A percentile compares a stretch with the other conserved stretches of the same genome.
phyloP scores from a whole-genome alignment of 2,113 vertebrate species.

The Oryzias celebensis region DNA sequence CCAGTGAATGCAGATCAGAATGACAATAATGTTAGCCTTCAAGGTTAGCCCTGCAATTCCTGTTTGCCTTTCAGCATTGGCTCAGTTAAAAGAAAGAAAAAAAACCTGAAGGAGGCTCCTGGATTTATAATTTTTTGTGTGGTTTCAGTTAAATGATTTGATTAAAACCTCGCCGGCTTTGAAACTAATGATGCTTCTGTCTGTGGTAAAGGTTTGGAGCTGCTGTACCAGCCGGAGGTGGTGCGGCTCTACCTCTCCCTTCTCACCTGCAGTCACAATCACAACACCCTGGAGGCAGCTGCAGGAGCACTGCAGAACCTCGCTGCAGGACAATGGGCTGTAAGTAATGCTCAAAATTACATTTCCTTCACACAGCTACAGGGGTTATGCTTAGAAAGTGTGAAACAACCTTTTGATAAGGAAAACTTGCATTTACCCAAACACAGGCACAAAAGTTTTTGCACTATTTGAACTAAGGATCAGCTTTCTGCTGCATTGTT shows the following conservation, averaged over 20 bases:
- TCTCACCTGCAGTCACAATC: constrained; percentile 94
- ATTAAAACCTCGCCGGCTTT: not conserved
- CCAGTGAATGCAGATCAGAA: constrained; percentile 61
- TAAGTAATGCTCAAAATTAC: constrained; percentile 55
- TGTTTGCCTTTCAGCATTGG: constrained; percentile 39
- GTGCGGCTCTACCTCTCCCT: constrained; percentile 94
- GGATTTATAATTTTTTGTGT: constrained; percentile 13
- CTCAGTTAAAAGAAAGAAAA: constrained; percentile 18
- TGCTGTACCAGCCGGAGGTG: constrained; percentile 96
- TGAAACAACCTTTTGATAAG: not conserved
- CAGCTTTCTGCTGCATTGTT: too few species aligned
- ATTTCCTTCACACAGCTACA: constrained; percentile 6
- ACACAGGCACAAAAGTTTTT: not conserved
- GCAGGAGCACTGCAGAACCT: constrained; percentile 96
- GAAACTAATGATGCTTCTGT: constrained; percentile 2
- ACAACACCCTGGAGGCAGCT: constrained; percentile 95
- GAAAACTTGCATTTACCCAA: constrained; percentile 1
- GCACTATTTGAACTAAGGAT: not conserved
- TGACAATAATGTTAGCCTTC: constrained; percentile 52
- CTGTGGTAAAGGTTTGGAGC: constrained; percentile 84
- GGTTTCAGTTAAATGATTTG: constrained; percentile 20
- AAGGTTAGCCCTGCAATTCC: constrained; percentile 48
- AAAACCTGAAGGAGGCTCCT: constrained; percentile 25
- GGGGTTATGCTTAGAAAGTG: not conserved
- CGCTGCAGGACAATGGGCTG: constrained; percentile 92